Conservation (phyloP, 1,140 invertebrate genomes). For the Trypoxylus dichotomus region DNA sequence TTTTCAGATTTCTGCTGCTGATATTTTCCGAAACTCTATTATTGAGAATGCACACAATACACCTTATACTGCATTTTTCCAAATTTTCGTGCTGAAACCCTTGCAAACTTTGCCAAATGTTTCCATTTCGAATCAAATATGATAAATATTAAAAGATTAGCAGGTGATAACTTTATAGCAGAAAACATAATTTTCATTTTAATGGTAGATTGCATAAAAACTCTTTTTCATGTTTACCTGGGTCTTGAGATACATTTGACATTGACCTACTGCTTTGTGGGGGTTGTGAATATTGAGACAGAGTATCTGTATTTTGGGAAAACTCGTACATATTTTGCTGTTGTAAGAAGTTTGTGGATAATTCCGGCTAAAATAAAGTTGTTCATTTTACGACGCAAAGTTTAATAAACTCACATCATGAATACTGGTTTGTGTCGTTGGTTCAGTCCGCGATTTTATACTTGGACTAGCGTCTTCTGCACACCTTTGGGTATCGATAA, state of each 20-base stretch:
- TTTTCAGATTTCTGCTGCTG: too few species aligned
- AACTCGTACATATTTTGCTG: slow-evolving; percentile 10
- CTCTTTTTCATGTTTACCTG: slow-evolving; percentile 40
- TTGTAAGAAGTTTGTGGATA: slow-evolving; percentile 42
- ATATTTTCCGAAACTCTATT: too few species aligned
- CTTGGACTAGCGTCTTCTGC: slow-evolving; percentile 57
- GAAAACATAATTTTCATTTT: too few species aligned
- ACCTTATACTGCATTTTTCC: too few species aligned
- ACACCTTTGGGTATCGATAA: slow-evolving; percentile 61
- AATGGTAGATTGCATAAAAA: too few species aligned
- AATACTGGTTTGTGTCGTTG: slow-evolving; percentile 29
- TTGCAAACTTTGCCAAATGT: too few species aligned
- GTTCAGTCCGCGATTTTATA: slow-evolving; percentile 52
- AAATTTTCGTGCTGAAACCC: too few species aligned
- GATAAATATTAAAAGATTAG: too few species aligned
- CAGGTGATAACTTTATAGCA: too few species aligned
- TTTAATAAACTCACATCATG: slow-evolving; percentile 31
- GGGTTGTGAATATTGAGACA: slow-evolving; percentile 33
- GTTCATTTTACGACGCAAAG: slow-evolving; percentile 10
- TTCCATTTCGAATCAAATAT: too few species aligned
- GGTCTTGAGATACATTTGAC: slow-evolving; percentile 47
- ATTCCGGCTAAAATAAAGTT: slow-evolving; percentile 43
- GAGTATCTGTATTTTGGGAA: background rate
- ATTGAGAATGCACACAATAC: too few species aligned
- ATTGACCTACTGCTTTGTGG: slow-evolving; percentile 43